Evolutionary conservation across 2,888 invertebrate genomes (phyloP).

Genomic region (Cantharis rustica): DNA sequence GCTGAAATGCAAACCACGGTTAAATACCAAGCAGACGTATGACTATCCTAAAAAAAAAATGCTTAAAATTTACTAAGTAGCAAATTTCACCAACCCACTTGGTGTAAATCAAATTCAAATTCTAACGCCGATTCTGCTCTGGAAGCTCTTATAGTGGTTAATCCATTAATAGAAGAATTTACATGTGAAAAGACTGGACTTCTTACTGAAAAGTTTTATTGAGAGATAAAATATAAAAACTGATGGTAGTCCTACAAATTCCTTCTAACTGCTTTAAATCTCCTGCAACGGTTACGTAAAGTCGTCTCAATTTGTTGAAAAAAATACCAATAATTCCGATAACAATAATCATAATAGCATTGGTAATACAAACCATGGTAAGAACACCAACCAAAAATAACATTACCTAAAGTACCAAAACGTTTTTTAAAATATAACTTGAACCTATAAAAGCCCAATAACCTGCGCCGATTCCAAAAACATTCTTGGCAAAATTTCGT

Average conservation of each 20-base stretch:
- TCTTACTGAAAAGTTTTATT: background rate
- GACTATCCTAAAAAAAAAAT: constrained; percentile 61
- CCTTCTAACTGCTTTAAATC: constrained; percentile 69
- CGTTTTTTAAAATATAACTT: background rate
- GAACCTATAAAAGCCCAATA: background rate
- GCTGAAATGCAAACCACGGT: constrained; percentile 67
- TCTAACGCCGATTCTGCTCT: constrained; percentile 69
- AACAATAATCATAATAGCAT: constrained; percentile 67
- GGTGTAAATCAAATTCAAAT: constrained; percentile 70
- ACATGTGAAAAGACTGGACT: constrained; percentile 91
- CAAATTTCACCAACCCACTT: constrained; percentile 42
- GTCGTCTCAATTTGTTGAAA: constrained; percentile 65
- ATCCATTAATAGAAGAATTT: constrained; percentile 78
- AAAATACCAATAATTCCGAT: constrained; percentile 64
- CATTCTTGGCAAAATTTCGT: constrained; percentile 61
- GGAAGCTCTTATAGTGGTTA: constrained; percentile 82
- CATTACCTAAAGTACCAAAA: constrained; percentile 53
- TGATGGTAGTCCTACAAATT: constrained; percentile 49
- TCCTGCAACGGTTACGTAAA: constrained; percentile 72
- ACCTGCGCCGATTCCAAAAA: constrained; percentile 63
- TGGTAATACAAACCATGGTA: constrained; percentile 69
- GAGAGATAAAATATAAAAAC: too few relatives aligned
- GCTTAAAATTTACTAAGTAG: background rate
- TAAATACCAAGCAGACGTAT: constrained; percentile 72
- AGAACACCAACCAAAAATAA: constrained; percentile 72